Percentiles rank a stretch among this genome's conserved stretches.
phyloP scores from a whole-genome alignment of 2,888 invertebrate genomes.

The Hirtodrosophila trivittata region DNA sequence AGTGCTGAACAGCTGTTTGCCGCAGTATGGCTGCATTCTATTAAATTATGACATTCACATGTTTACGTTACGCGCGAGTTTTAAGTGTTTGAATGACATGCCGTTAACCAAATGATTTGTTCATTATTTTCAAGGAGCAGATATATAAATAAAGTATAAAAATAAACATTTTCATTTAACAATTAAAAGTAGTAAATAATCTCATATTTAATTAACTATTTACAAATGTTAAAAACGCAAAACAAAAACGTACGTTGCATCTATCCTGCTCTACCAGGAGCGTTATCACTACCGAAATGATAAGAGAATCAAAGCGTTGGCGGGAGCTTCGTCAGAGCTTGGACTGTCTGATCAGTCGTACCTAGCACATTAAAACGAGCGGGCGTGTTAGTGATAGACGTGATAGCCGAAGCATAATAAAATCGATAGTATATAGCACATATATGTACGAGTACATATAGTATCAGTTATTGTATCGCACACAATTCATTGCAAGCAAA shows the following conservation, averaged over 20 bases:
- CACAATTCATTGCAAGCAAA: conserved; percentile 1
- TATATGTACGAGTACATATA: conserved; percentile 16
- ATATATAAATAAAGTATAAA: too few species aligned
- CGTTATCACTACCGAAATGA: conserved; percentile 45
- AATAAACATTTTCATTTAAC: too few species aligned
- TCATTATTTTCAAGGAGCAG: too few species aligned
- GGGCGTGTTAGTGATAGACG: conserved; percentile 47
- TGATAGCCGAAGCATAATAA: conserved; percentile 12
- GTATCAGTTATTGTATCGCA: conserved; percentile 5
- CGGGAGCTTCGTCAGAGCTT: conserved; percentile 45
- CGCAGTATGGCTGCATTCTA: background rate
- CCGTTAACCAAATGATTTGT: background rate
- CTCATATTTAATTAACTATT: too few species aligned
- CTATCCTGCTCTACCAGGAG: conserved; percentile 16
- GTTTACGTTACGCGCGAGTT: background rate
- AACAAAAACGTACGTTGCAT: background rate
- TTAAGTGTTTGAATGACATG: conserved; percentile 12
- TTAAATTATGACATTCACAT: conserved; percentile 20
- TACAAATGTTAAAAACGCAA: too few species aligned
- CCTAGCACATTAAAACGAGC: conserved; percentile 40
- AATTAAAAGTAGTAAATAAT: too few species aligned
- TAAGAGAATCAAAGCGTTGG: conserved; percentile 38
- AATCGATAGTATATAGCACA: conserved; percentile 7
- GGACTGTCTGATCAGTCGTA: conserved; percentile 59
- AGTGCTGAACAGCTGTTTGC: conserved; percentile 32